Evolutionary conservation across 2,888 invertebrate genomes (phyloP).

Genomic region (Ditula angustiorana): DNA sequence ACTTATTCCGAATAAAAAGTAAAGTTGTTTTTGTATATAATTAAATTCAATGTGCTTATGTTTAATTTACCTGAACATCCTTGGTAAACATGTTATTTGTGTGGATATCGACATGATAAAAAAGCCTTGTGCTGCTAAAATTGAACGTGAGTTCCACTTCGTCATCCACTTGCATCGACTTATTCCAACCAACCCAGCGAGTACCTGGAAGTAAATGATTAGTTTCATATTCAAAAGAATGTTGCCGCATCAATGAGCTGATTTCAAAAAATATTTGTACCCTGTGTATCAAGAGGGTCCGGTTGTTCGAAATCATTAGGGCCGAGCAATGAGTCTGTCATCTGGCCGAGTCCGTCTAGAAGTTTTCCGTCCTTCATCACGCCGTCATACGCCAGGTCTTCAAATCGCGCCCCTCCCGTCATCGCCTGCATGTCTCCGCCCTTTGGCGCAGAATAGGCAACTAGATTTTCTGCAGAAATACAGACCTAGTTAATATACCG

Average conservation of each 20-base stretch:
- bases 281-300: slow-evolving; percentile 85
- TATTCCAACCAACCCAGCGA: slow-evolving; percentile 96
- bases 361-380: slow-evolving; percentile 81
- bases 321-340: slow-evolving; percentile 90
- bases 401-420: slow-evolving; percentile 88
- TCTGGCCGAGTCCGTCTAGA: slow-evolving; percentile 91
- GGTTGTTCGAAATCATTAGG: slow-evolving; percentile 88
- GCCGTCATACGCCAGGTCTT: slow-evolving; percentile 94
- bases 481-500: slow-evolving; percentile 59
- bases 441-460: slow-evolving; percentile 88
- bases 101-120: slow-evolving; percentile 89
- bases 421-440: slow-evolving; percentile 87
- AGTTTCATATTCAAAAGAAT: background rate
- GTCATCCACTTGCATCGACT: slow-evolving; percentile 84
- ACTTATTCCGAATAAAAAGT: background rate
- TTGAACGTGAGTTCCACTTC: slow-evolving; percentile 92
- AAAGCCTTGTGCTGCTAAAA: slow-evolving; percentile 91
- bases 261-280: slow-evolving; percentile 57
- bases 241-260: background rate
- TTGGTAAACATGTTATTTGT: slow-evolving; percentile 93
- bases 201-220: slow-evolving; percentile 73
- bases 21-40: background rate
- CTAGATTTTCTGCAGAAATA: slow-evolving; percentile 86
- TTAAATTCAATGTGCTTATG: no score
- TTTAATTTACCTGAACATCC: slow-evolving; percentile 89